Conservation (phyloP, 2,888 invertebrate species). For the Diarsia brunnea region DNA sequence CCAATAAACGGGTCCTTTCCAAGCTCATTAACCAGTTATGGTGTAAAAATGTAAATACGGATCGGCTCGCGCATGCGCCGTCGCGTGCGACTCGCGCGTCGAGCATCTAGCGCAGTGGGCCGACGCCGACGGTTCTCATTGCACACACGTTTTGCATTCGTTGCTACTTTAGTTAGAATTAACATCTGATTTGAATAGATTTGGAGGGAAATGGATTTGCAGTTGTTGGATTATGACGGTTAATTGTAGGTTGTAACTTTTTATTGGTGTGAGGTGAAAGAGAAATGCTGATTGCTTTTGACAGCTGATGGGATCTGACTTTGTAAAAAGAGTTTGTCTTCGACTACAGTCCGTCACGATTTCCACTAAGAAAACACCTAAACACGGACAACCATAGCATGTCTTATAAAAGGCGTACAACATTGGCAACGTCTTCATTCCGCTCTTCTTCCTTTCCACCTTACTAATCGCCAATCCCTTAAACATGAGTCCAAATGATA, state of each 20-base stretch:
- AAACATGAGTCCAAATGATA: neutral
- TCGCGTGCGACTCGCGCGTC: conserved; percentile 80
- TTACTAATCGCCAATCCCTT: neutral
- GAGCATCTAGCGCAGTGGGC: conserved; percentile 80
- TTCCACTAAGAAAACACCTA: neutral
- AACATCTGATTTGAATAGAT: conserved; percentile 58
- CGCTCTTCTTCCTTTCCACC: neutral
- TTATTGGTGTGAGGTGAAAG: conserved; percentile 9
- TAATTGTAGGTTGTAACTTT: conserved; percentile 23
- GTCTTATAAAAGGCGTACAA: neutral
- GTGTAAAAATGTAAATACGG: conserved; percentile 62
- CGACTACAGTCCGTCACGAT: no score
- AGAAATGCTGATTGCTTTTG: neutral
- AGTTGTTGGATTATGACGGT: conserved; percentile 25
- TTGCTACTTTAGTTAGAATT: conserved; percentile 48
- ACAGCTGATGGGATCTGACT: neutral
- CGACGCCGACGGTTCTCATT: conserved; percentile 66
- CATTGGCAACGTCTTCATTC: neutral
- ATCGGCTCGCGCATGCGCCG: conserved; percentile 51
- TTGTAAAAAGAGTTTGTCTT: neutral
- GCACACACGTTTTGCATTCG: conserved; percentile 54
- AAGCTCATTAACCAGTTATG: conserved; percentile 64
- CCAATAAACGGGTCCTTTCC: conserved; percentile 56
- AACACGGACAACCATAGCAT: neutral
- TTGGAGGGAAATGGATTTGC: conserved; percentile 45